Percentiles rank a stretch among this genome's conserved stretches.
Conservation (phyloP, 2,888 invertebrate genomes). For the Notocelia uddmanniana region DNA sequence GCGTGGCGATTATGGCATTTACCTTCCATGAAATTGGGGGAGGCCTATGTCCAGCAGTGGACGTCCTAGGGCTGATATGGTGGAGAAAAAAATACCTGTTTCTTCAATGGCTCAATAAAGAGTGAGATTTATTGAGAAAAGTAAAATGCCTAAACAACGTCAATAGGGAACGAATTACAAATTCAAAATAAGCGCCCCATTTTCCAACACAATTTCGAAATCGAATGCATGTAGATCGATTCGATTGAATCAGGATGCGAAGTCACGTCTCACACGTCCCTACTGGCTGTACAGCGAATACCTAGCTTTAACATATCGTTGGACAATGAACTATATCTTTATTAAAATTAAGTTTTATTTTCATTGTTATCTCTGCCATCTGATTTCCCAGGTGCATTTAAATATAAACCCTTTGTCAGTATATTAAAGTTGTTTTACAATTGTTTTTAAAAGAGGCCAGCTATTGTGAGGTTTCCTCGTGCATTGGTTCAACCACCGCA, state of each 20-base stretch:
- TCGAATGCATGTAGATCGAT: slow-evolving; percentile 35
- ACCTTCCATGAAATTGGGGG: too few species aligned
- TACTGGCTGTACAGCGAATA: slow-evolving; percentile 31
- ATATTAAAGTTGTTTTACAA: slow-evolving; percentile 20
- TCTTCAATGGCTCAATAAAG: background rate
- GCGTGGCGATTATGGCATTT: too few species aligned
- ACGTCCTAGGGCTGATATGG: too few species aligned
- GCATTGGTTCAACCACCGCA: slow-evolving; percentile 51
- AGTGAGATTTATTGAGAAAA: too few species aligned
- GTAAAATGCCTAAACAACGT: background rate
- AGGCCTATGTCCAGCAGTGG: too few species aligned
- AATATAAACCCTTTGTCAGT: slow-evolving; percentile 14
- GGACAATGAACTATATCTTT: slow-evolving; percentile 10
- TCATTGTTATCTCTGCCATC: slow-evolving; percentile 5
- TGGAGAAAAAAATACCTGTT: too few species aligned
- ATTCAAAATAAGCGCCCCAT: slow-evolving; percentile 17
- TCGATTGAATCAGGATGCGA: slow-evolving; percentile 38
- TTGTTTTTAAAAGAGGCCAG: slow-evolving; percentile 20
- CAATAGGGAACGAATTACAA: background rate
- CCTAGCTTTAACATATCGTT: background rate
- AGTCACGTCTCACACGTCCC: slow-evolving; percentile 37
- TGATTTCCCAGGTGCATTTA: background rate
- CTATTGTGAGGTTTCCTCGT: slow-evolving; percentile 43
- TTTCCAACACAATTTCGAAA: slow-evolving; percentile 40
- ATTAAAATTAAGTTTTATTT: slow-evolving; percentile 18